Conservation (phyloP, 2,797 vertebrate genomes). For the Enteromius paludinosus region DNA sequence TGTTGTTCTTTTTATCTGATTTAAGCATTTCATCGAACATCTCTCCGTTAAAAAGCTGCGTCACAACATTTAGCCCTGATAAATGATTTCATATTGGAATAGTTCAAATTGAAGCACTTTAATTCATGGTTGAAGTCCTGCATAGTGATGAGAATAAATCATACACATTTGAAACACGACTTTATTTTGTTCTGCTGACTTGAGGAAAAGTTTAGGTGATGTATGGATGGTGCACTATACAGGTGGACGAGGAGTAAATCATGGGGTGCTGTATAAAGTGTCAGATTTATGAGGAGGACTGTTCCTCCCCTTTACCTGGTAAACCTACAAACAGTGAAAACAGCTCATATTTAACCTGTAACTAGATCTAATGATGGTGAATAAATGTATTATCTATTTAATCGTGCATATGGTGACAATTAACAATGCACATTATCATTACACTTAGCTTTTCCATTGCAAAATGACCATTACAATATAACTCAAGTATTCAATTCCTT, state of each 20-base stretch:
- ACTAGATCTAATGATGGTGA: not conserved
- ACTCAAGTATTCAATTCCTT: too few relatives aligned
- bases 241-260: conserved; percentile 31
- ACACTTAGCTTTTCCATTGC: not conserved
- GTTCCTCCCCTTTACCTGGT: conserved; percentile 51
- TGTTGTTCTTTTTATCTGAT: not conserved
- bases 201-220: conserved; percentile 22
- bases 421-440: not conserved
- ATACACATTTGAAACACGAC: not conserved
- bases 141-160: not conserved
- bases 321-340: conserved; percentile 14
- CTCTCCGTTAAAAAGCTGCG: not conserved
- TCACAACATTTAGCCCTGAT: not conserved
- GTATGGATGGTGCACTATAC: conserved; percentile 11
- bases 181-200: conserved; percentile 18
- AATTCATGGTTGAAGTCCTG: not conserved
- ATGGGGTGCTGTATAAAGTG: conserved; percentile 14
- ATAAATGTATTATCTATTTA: not conserved
- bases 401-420: not conserved
- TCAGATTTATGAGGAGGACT: conserved; percentile 48
- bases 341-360: not conserved
- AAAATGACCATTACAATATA: not conserved
- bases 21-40: not conserved
- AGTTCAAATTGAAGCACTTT: not conserved
- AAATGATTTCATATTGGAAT: not conserved